Evolutionary conservation across 2,888 invertebrate species (phyloP).

Genomic region (Eretmocerus hayati): DNA sequence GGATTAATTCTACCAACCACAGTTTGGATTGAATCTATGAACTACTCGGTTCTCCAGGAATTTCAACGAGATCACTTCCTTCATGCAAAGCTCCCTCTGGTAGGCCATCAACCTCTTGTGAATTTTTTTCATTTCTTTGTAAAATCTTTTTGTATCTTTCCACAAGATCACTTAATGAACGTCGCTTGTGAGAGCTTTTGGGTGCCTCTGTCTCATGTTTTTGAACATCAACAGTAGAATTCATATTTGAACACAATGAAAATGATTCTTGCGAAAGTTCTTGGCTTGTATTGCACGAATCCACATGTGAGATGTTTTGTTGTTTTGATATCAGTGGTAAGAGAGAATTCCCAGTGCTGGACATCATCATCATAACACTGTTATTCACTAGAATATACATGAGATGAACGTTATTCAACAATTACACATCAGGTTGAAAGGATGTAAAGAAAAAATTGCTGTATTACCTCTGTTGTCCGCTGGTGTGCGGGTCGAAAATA

Average conservation of each 20-base stretch:
- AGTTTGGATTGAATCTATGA: too few relatives aligned
- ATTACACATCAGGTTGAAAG: neutral
- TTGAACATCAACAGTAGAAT: conserved; percentile 6
- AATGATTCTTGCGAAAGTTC: conserved; percentile 18
- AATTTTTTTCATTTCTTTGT: conserved; percentile 14
- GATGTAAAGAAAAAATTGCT: neutral
- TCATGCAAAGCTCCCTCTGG: too few relatives aligned
- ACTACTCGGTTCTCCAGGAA: too few relatives aligned
- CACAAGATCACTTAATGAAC: conserved; percentile 40
- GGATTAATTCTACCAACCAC: too few relatives aligned
- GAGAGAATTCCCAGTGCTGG: conserved; percentile 31
- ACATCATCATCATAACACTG: conserved; percentile 27
- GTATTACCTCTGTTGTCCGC: conserved; percentile 19
- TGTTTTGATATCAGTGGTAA: conserved; percentile 22
- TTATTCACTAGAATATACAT: conserved; percentile 26
- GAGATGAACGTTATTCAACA: neutral
- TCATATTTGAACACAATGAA: conserved; percentile 13
- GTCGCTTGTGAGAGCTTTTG: conserved; percentile 22
- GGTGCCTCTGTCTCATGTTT: conserved; percentile 14
- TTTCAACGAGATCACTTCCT: too few relatives aligned
- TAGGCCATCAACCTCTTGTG: too few relatives aligned
- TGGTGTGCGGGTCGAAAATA: conserved; percentile 28
- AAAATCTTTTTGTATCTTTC: conserved; percentile 37
- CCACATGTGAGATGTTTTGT: conserved; percentile 13
- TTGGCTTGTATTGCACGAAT: conserved; percentile 18